phyloP scores from a whole-genome alignment of 2,797 vertebrate species.

The Hyperoplus immaculatus region DNA sequence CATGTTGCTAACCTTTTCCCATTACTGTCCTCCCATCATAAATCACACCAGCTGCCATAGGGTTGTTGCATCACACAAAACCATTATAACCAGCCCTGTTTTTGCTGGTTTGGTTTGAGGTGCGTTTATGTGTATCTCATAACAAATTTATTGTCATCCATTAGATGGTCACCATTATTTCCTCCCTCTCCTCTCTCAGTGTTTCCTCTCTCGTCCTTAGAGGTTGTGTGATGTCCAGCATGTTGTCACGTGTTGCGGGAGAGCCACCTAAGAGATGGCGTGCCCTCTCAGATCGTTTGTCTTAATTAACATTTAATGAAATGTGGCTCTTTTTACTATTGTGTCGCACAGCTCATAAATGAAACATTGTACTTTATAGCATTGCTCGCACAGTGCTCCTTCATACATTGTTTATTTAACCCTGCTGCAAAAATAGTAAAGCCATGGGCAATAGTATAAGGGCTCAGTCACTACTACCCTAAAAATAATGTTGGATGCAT shows the following conservation, averaged over 20 bases:
- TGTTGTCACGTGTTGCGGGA: slow-evolving; percentile 87
- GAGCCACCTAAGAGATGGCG: slow-evolving; percentile 91
- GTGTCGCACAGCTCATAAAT: slow-evolving; percentile 94
- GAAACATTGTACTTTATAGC: slow-evolving; percentile 92
- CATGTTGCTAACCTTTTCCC: slow-evolving; percentile 69
- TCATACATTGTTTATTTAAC: slow-evolving; percentile 87
- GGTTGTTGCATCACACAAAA: slow-evolving; percentile 35
- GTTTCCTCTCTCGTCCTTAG: slow-evolving; percentile 69
- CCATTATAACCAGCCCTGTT: slow-evolving; percentile 21
- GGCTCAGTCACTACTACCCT: slow-evolving; percentile 9
- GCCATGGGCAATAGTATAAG: slow-evolving; percentile 52
- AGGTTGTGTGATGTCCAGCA: slow-evolving; percentile 82
- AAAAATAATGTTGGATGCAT: slow-evolving; percentile 26
- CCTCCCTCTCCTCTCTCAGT: slow-evolving; percentile 21
- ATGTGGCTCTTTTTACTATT: slow-evolving; percentile 91
- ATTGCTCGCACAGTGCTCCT: slow-evolving; percentile 88
- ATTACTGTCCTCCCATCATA: slow-evolving; percentile 55
- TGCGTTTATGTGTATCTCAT: slow-evolving; percentile 23
- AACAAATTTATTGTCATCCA: slow-evolving; percentile 31
- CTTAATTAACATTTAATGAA: slow-evolving; percentile 99
- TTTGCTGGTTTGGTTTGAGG: slow-evolving; percentile 39
- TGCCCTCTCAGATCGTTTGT: slow-evolving; percentile 92
- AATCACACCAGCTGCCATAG: slow-evolving; percentile 53
- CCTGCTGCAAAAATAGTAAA: slow-evolving; percentile 78
- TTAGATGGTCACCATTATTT: slow-evolving; percentile 31